Evolutionary conservation across 2,888 invertebrate genomes (phyloP).

Genomic region (Sphaerophoria rueppellii): DNA sequence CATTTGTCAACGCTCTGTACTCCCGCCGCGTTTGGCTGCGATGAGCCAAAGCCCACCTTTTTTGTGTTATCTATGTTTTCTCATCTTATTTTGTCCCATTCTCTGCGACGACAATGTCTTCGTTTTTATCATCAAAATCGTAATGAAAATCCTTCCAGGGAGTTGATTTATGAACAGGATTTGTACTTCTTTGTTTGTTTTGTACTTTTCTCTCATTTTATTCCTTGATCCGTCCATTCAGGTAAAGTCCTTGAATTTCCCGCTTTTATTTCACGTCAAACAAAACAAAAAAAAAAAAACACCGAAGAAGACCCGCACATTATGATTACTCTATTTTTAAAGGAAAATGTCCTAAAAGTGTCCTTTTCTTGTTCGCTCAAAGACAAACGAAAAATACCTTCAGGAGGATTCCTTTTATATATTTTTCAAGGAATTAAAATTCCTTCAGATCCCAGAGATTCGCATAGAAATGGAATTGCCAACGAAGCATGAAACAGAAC

Average conservation of each 20-base stretch:
- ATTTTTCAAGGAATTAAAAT: slow-evolving; percentile 30
- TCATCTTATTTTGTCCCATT: slow-evolving; percentile 16
- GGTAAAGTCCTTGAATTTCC: slow-evolving; percentile 50
- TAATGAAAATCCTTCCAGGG: slow-evolving; percentile 26
- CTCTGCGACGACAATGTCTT: slow-evolving; percentile 7
- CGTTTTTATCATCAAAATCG: slow-evolving; percentile 16
- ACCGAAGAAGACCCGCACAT: not conserved
- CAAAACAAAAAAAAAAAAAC: not conserved
- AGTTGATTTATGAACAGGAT: slow-evolving; percentile 69
- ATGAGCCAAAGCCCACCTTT: slow-evolving; percentile 70
- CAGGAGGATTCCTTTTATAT: not conserved
- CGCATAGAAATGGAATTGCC: slow-evolving; percentile 24
- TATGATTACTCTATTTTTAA: slow-evolving; percentile 41
- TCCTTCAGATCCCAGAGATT: slow-evolving; percentile 19
- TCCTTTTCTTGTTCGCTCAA: slow-evolving; percentile 5
- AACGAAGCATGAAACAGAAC: slow-evolving; percentile 30
- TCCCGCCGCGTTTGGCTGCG: slow-evolving; percentile 24
- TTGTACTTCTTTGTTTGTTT: slow-evolving; percentile 29
- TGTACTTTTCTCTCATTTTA: not conserved
- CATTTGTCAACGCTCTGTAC: slow-evolving; percentile 67
- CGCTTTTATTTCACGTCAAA: slow-evolving; percentile 53
- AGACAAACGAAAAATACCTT: not conserved
- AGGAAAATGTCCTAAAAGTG: slow-evolving; percentile 29
- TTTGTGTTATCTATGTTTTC: slow-evolving; percentile 59
- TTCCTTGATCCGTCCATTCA: slow-evolving; percentile 17